phyloP scores from a whole-genome alignment of 2,797 vertebrate genomes.

The Acipenser ruthenus region DNA sequence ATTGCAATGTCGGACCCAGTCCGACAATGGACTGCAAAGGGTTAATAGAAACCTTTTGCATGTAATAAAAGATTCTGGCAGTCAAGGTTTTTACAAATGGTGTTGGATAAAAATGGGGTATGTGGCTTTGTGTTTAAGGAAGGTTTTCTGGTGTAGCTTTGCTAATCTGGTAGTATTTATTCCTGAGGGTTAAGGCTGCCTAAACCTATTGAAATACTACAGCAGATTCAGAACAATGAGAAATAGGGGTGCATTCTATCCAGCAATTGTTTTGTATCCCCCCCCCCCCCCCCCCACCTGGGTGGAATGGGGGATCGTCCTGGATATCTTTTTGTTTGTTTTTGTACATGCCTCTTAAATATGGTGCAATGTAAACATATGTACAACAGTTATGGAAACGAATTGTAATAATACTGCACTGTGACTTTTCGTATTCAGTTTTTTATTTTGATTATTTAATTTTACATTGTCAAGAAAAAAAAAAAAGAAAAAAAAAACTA shows the following conservation, averaged over 20 bases:
- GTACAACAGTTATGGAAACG: background rate
- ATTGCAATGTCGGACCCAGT: too few species aligned
- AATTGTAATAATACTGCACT: conserved; percentile 21
- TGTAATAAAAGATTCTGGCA: conserved; percentile 19
- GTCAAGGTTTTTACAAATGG: conserved; percentile 17
- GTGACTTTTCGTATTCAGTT: conserved; percentile 12
- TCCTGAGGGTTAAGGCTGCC: too few species aligned
- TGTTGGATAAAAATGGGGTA: too few species aligned
- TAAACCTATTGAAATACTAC: too few species aligned
- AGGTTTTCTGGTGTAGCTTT: conserved; percentile 5
- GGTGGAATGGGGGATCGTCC: background rate
- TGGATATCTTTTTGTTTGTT: background rate
- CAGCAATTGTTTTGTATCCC: too few species aligned
- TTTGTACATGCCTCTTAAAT: conserved; percentile 2
- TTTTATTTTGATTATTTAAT: conserved; percentile 17
- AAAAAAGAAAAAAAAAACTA: conserved; percentile 12
- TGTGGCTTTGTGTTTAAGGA: conserved; percentile 36
- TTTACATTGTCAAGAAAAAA: conserved; percentile 19
- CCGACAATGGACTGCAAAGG: too few species aligned
- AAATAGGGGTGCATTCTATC: too few species aligned
- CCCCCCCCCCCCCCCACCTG: too few species aligned
- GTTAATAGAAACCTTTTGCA: conserved; percentile 21
- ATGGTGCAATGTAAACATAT: conserved; percentile 11
- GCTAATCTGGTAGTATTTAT: background rate
- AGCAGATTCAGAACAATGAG: too few species aligned